Base-by-base conservation (phyloP, 2,888 invertebrate species). In the Drosophila antonietae region DNA sequence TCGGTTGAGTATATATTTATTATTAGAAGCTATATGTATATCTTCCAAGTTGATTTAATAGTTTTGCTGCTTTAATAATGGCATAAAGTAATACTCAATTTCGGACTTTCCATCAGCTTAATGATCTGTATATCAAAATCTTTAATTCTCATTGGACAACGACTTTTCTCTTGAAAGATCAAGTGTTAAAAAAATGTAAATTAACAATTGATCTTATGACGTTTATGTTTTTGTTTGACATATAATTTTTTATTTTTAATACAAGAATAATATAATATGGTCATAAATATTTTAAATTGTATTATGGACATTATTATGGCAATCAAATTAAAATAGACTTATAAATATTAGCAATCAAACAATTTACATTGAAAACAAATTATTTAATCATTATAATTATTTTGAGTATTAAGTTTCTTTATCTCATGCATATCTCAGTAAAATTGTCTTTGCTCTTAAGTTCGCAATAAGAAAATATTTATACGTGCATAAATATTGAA, bases 391-490 rank as follows among this genome's bases (percentile, higher is more conserved):
- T 28, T 6, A 28, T 5, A 28, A 10, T 44, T 52, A 28, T 47
- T 46, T 51, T 64, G 31, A 68, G 51, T 39, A 68, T 35, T 28
- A 28, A 6, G 28, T 28, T 28, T 28, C 28, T 28, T 28, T 28
- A 28, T 28, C 20, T 28, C 28, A 28, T 28, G 28, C 28, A 28
- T 5, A 28, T 28, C 28, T 28, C 28, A 28, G 28, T 28, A 28
- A 28, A 28, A 28, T 28, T 28, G 28, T 6, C 28, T 28, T 28
- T 28, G 28, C 28, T 28, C 28, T 28, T 28, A 28, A 28, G 28
- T 28, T 28, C 28, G 28, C 28, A 28, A 6, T 28, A 28, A 28
- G 28, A 28, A 28, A 28, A 28, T 28, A 28, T 28, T 28, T 28
- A 28, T 28, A 28, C 7, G 28, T 28, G 28, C 28, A 28, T 28